phyloP scores from a whole-genome alignment of 2,113 vertebrate genomes.

The Xenopus borealis region DNA sequence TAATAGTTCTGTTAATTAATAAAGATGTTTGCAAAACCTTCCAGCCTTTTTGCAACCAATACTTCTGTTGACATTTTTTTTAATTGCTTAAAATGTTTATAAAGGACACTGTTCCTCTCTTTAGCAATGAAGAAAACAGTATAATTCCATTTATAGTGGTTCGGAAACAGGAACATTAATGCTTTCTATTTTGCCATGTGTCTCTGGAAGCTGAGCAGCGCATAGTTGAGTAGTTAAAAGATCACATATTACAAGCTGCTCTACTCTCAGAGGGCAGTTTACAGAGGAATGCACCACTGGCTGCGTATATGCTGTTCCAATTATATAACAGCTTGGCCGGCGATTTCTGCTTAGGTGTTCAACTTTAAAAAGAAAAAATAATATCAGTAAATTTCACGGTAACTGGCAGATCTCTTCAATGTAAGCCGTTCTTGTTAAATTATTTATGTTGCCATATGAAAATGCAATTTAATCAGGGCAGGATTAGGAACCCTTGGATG shows the following conservation, averaged over 20 bases:
- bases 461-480: conserved; percentile 14
- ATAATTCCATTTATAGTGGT: neutral
- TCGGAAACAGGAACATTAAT: neutral
- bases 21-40: too few species aligned
- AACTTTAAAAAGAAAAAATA: neutral
- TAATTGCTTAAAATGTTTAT: too few species aligned
- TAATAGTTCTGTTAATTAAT: too few species aligned
- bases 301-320: conserved; percentile 29
- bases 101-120: too few species aligned
- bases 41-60: too few species aligned
- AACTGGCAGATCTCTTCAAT: conserved; percentile 13
- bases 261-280: conserved; percentile 27
- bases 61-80: too few species aligned
- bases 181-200: neutral
- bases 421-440: neutral
- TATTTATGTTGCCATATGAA: conserved; percentile 11
- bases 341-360: conserved; percentile 17
- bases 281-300: conserved; percentile 5
- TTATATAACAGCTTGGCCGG: conserved; percentile 22
- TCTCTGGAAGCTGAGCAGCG: conserved; percentile 6
- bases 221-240: conserved; percentile 10
- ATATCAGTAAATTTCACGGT: conserved; percentile 13
- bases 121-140: neutral
- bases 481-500: conserved; percentile 15
- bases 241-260: conserved; percentile 15